These are phyloP conservation scores for Latrodectus geometricus DNA, from an alignment of 1,140 invertebrate genomes.

Conservation along the genomic window DNA sequence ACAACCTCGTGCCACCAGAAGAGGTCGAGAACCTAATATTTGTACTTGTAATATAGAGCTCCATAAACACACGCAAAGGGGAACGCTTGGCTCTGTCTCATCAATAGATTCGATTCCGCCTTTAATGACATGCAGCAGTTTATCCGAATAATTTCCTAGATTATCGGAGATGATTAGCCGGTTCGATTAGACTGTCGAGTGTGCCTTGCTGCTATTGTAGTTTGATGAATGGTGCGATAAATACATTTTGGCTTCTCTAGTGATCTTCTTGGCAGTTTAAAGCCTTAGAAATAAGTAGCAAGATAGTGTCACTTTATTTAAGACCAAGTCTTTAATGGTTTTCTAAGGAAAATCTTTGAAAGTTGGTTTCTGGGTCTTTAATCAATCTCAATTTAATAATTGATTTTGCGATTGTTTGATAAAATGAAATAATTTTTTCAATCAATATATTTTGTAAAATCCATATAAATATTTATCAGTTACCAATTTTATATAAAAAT, in stretches of 20 bases:
- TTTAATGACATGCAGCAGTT: background rate
- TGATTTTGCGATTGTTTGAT: too few relatives aligned
- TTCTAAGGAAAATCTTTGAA: too few relatives aligned
- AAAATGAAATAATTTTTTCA: too few relatives aligned
- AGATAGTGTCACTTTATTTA: too few relatives aligned
- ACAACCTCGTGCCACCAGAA: background rate
- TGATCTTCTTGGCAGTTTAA: too few relatives aligned
- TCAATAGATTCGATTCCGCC: background rate
- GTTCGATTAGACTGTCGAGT: background rate
- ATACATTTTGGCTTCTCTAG: background rate
- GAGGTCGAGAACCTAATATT: constrained; percentile 5
- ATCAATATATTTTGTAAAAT: too few relatives aligned
- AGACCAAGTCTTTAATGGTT: too few relatives aligned
- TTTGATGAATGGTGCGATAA: background rate
- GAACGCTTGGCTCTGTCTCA: background rate
- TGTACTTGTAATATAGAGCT: background rate
- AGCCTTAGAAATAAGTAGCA: too few relatives aligned
- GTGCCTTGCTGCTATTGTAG: background rate
- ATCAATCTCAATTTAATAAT: too few relatives aligned
- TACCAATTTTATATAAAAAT: too few relatives aligned
- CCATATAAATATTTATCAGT: too few relatives aligned
- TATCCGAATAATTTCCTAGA: constrained; percentile 4
- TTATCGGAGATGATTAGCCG: constrained; percentile 9
- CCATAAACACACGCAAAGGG: background rate
- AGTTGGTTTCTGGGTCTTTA: too few relatives aligned